Conservation (phyloP, 2,797 vertebrate genomes). For the Benthosema pterotum region DNA sequence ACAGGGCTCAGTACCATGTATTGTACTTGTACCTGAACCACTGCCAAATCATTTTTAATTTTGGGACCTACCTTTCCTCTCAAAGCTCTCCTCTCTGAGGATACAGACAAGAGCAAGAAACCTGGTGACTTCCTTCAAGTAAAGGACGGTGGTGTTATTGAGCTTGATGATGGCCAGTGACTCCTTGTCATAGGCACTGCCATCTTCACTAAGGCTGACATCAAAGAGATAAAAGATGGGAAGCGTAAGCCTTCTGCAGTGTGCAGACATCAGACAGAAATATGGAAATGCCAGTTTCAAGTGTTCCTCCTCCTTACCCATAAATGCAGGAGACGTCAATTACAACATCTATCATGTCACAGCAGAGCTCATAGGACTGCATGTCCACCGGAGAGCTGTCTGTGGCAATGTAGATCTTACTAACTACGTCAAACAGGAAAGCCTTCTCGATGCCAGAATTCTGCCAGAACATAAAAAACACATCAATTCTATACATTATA, state of each 20-base stretch:
- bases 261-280: not conserved
- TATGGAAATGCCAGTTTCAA: too few relatives aligned
- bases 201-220: conserved; percentile 89
- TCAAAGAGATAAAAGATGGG: not conserved
- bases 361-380: conserved; percentile 96
- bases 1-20: not conserved
- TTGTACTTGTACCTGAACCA: not conserved
- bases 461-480: conserved; percentile 62
- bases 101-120: conserved; percentile 97
- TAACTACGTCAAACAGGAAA: conserved; percentile 96
- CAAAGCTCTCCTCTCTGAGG: conserved; percentile 97
- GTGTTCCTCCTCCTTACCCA: conserved; percentile 83
- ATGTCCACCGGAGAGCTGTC: conserved; percentile 97
- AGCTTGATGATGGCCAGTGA: conserved; percentile 98
- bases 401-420: conserved; percentile 97
- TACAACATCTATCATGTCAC: conserved; percentile 97
- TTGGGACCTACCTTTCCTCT: conserved; percentile 95
- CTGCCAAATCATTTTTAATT: not conserved
- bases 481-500: not conserved
- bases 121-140: conserved; percentile 97
- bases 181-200: conserved; percentile 95
- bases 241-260: not conserved
- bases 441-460: conserved; percentile 98
- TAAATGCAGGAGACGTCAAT: conserved; percentile 98
- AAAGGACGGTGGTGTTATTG: conserved; percentile 96